Evolutionary conservation across 2,888 invertebrate species (phyloP).

Genomic region (Thera obeliscata): DNA sequence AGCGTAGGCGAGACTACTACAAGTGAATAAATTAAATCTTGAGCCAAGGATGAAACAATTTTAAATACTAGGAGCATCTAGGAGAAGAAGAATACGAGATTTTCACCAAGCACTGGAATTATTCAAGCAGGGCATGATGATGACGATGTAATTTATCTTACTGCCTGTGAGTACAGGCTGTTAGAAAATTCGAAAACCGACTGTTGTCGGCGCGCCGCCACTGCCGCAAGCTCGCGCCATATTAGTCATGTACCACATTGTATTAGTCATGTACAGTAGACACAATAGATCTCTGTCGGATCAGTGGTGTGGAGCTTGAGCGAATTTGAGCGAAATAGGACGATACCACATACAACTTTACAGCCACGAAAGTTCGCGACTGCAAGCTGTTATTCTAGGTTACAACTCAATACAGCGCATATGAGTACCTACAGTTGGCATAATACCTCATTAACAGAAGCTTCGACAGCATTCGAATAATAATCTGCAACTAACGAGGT

Average conservation of each 20-base stretch:
- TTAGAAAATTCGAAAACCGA: not conserved
- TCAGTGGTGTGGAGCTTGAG: not conserved
- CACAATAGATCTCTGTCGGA: constrained; percentile 3
- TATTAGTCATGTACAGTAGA: not conserved
- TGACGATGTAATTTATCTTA: not conserved
- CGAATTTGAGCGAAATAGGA: not conserved
- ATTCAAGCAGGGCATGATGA: not conserved
- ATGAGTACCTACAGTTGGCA: no score
- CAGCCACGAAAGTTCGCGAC: not conserved
- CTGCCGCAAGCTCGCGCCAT: not conserved
- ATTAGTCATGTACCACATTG: not conserved
- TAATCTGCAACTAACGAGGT: no score
- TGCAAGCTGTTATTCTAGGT: not conserved
- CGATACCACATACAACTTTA: not conserved
- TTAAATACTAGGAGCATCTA: no score
- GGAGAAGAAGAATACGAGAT: no score
- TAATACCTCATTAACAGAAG: no score
- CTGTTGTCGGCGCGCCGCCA: not conserved
- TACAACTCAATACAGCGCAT: not conserved
- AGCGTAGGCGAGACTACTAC: no score
- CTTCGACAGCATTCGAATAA: no score
- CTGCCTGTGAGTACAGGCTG: not conserved
- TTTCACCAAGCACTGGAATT: not conserved
- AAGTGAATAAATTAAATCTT: no score
- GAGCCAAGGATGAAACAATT: no score